Percentiles rank a stretch among this genome's conserved stretches.
Evolutionary conservation across 2,888 invertebrate species (phyloP).

Genomic region (Eupithecia subumbrata): DNA sequence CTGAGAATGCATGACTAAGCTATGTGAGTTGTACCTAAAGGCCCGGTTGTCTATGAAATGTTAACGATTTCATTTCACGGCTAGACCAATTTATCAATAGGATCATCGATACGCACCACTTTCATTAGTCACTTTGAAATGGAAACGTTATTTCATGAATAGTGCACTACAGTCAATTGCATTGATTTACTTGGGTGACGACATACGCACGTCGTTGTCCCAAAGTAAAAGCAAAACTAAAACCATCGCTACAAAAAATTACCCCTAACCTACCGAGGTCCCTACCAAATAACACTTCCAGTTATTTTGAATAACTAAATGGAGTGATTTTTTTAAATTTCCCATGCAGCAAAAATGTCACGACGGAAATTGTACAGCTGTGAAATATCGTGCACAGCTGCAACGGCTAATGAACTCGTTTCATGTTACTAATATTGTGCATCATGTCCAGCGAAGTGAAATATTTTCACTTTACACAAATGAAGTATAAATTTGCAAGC

Average conservation of each 20-base stretch:
- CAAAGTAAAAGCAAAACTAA: neutral
- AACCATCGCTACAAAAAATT: constrained; percentile 8
- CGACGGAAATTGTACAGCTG: constrained; percentile 66
- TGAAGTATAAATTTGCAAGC: constrained; percentile 28
- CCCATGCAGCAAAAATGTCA: constrained; percentile 69
- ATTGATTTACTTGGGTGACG: too few relatives aligned
- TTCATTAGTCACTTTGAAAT: neutral
- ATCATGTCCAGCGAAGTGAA: constrained; percentile 64
- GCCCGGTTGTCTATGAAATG: neutral
- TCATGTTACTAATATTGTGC: constrained; percentile 73
- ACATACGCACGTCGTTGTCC: too few relatives aligned
- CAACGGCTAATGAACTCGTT: constrained; percentile 74
- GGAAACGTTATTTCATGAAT: too few relatives aligned
- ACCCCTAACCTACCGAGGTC: neutral
- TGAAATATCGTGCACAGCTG: constrained; percentile 76
- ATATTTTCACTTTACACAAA: constrained; percentile 47
- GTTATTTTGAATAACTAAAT: constrained; percentile 40
- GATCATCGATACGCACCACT: neutral
- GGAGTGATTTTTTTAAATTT: constrained; percentile 57
- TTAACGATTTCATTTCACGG: neutral
- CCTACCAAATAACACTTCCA: constrained; percentile 23
- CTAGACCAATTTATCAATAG: too few relatives aligned
- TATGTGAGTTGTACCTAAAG: too few relatives aligned
- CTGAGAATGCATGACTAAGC: too few relatives aligned
- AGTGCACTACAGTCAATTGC: too few relatives aligned